Evolutionary conservation across 2,113 vertebrate genomes (phyloP), one percentile per base, ranked within the genome.

Genomic region (Brienomyrus longianalis): DNA sequence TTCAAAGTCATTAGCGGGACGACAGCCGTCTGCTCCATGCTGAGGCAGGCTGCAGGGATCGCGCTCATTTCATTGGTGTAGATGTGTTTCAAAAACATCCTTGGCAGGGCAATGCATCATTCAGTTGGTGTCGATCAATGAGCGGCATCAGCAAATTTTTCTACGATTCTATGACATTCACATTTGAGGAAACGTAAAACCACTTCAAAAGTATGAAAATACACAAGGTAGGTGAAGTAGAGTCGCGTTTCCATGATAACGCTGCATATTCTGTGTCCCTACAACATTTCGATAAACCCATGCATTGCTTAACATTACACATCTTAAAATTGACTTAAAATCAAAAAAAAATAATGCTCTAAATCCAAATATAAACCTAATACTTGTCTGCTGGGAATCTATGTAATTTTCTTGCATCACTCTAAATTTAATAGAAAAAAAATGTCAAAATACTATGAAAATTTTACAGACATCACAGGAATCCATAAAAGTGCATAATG

Each of bases 71-170:
- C 91, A 92, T 90, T 88, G 89, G 39, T 84, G 90, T 88, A 90
- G 87, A 91, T 92, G 59, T 89, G 47, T 83, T 70, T 90, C 31
- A 90, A 90, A 84, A 90, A 89, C 80, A 88, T 54, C 87, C 86
- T 84, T 91, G 90, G 92, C 90, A 92, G 88, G 62, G 88, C 51
- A 91, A 91, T 93, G 77, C 59, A 93, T 92, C 89, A 91, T 90
- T 91, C 45, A 88, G 88, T 83, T 88, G 80, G 87, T 70, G 89
- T 89, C 90, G 90, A 88, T 89, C 88, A 86, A 90, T 43, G 50
- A 83, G 83, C 35, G 56, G 88, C 87, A 87, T 47, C 47, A 91
- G 89, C 43, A 83, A 83, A 90, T 83, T 90, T n/a, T n/a, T 86
- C 70, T 86, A 83, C 7, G 15, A 39, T 59, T 88, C 62, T 13